Evolutionary conservation across 2,888 invertebrate genomes (phyloP).

Genomic region (Bedellia somnulentella): DNA sequence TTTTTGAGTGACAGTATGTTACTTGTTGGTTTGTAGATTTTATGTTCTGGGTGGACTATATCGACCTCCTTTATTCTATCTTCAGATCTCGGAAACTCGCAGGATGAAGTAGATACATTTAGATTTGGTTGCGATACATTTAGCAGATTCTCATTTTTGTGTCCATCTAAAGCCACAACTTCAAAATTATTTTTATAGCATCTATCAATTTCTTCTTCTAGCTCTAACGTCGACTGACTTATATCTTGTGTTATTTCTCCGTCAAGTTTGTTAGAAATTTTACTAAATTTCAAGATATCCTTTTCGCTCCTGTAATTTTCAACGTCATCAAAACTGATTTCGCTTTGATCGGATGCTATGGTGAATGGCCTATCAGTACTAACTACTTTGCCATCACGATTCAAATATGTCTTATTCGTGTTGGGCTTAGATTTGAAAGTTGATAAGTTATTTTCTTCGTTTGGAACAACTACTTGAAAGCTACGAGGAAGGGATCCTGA

Average conservation of each 20-base stretch:
- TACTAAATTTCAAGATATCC: conserved; percentile 43
- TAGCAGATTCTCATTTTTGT: conserved; percentile 32
- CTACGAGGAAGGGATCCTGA: conserved; percentile 78
- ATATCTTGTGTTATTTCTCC: conserved; percentile 35
- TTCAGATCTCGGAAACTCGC: conserved; percentile 43
- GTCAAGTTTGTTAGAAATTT: conserved; percentile 28
- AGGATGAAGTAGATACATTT: conserved; percentile 55
- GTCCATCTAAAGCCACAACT: conserved; percentile 30
- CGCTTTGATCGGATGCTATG: conserved; percentile 72
- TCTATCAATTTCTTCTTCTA: conserved; percentile 53
- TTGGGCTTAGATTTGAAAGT: conserved; percentile 46
- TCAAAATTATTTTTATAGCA: conserved; percentile 53
- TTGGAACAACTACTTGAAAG: conserved; percentile 67
- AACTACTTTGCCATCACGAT: conserved; percentile 64
- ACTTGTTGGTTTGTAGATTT: conserved; percentile 70
- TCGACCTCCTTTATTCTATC: conserved; percentile 40
- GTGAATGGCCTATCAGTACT: conserved; percentile 68
- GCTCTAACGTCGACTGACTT: conserved; percentile 48
- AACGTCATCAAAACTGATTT: conserved; percentile 68
- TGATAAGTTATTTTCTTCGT: conserved; percentile 39
- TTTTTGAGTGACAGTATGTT: conserved; percentile 59
- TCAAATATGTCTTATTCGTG: conserved; percentile 53
- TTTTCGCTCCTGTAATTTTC: conserved; percentile 59
- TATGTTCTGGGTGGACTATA: conserved; percentile 75
- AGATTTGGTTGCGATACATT: conserved; percentile 43